phyloP scores from a whole-genome alignment of 2,797 vertebrate species.

The Chloroceryle amazona region DNA sequence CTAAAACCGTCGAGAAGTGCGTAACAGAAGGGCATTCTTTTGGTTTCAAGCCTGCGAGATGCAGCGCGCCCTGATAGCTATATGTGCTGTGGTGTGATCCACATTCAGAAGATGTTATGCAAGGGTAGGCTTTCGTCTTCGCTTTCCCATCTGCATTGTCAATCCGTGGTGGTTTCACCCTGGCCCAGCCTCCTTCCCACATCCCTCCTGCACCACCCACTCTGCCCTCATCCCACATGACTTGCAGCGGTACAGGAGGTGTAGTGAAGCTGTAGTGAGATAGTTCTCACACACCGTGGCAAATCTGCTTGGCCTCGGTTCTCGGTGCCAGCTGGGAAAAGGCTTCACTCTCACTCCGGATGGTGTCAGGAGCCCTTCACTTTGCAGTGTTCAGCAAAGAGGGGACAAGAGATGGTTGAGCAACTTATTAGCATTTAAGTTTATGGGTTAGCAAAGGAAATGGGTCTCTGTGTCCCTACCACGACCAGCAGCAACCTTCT shows the following conservation, averaged over 20 bases:
- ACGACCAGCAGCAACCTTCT: neutral
- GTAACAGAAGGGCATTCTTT: neutral
- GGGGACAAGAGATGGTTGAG: neutral
- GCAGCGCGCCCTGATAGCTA: fast-evolving
- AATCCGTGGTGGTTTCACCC: fast-evolving
- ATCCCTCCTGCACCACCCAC: neutral
- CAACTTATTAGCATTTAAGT: neutral
- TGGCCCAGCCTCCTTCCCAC: neutral
- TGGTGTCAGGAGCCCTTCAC: neutral
- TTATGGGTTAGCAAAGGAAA: neutral
- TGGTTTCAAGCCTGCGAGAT: fast-evolving
- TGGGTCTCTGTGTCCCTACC: neutral
- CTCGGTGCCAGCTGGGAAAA: neutral
- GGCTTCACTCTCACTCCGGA: neutral
- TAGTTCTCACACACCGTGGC: fast-evolving
- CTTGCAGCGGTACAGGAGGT: fast-evolving
- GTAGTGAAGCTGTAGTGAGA: neutral
- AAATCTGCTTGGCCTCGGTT: neutral
- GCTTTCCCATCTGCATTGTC: neutral
- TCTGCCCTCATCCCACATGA: neutral
- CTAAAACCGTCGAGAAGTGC: neutral
- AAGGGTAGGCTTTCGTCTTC: neutral
- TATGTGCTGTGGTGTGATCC: fast-evolving
- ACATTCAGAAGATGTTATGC: fast-evolving
- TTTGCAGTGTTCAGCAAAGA: neutral